Percentiles rank a stretch among this genome's conserved stretches.
These are phyloP conservation scores for Dromius quadrimaculatus DNA, from an alignment of 2,888 invertebrate genomes.

Conservation along the genomic window DNA sequence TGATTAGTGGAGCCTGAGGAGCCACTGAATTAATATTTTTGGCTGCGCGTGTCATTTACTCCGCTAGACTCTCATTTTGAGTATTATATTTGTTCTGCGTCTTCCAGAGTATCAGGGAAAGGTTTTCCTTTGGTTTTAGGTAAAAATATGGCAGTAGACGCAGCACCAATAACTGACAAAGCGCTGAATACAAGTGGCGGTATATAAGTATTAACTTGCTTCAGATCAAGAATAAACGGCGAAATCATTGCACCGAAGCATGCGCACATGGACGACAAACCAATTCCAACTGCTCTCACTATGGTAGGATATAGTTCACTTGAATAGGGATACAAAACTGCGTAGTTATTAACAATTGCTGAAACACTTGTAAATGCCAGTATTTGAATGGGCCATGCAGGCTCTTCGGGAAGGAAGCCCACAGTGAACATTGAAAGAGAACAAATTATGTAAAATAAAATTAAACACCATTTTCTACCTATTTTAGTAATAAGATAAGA, in stretches of 20 bases:
- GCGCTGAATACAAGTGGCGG: slow-evolving; percentile 78
- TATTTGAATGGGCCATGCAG: not conserved
- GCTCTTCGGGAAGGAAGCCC: slow-evolving; percentile 65
- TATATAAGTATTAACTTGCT: slow-evolving; percentile 68
- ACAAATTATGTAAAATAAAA: slow-evolving; percentile 73
- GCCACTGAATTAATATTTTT: too few relatives aligned
- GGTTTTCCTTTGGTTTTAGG: slow-evolving; percentile 80
- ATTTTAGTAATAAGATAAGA: slow-evolving; percentile 70
- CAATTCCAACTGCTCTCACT: slow-evolving; percentile 83
- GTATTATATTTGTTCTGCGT: slow-evolving; percentile 7
- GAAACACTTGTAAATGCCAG: not conserved
- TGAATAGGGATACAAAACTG: not conserved
- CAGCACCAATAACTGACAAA: slow-evolving; percentile 72
- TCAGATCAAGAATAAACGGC: slow-evolving; percentile 78
- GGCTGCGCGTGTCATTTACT: too few relatives aligned
- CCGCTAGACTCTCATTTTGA: too few relatives aligned
- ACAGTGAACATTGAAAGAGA: slow-evolving; percentile 76
- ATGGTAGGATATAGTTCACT: slow-evolving; percentile 84
- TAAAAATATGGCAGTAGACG: slow-evolving; percentile 72
- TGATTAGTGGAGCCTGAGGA: too few relatives aligned
- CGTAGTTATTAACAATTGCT: not conserved
- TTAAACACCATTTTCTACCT: slow-evolving; percentile 77
- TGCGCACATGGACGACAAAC: slow-evolving; percentile 82
- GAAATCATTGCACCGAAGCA: slow-evolving; percentile 83
- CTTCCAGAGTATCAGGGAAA: slow-evolving; percentile 78